These are phyloP conservation scores for Colletes collaris DNA, from an alignment of 2,888 invertebrate species.

Conservation along the genomic window DNA sequence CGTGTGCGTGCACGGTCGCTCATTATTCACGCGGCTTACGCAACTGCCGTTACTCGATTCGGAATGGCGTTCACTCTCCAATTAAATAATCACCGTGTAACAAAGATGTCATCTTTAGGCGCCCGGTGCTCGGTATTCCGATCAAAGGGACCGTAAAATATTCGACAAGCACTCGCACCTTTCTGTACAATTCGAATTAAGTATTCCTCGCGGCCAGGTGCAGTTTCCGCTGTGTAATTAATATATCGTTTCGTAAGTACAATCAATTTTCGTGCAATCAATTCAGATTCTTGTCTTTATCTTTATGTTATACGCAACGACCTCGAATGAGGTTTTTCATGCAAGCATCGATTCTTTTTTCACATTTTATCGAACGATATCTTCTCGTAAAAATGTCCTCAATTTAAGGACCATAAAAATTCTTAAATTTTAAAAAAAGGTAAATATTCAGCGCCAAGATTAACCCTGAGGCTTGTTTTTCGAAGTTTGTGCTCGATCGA, in stretches of 20 bases:
- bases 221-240: conserved; percentile 10
- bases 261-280: background rate
- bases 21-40: conserved; percentile 43
- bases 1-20: conserved; percentile 5
- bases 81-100: conserved; percentile 42
- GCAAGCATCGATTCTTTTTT: too few relatives aligned
- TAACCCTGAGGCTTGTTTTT: too few relatives aligned
- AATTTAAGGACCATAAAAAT: too few relatives aligned
- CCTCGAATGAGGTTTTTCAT: background rate
- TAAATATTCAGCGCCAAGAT: too few relatives aligned
- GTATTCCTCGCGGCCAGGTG: background rate
- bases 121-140: background rate
- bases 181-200: background rate
- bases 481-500: too few relatives aligned
- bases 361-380: too few relatives aligned
- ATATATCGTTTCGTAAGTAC: background rate
- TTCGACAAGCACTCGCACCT: conserved; percentile 14
- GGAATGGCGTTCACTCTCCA: conserved; percentile 15
- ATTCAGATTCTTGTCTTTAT: background rate
- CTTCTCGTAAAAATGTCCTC: too few relatives aligned
- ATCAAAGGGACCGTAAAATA: conserved; percentile 24
- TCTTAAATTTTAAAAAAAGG: too few relatives aligned
- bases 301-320: too few relatives aligned
- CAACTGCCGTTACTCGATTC: conserved; percentile 19
- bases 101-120: conserved; percentile 38